A percentile compares a stretch with the other conserved stretches of the same genome.
Conservation (phyloP, 2,797 vertebrate genomes). For the Spondyliosoma cantharus region DNA sequence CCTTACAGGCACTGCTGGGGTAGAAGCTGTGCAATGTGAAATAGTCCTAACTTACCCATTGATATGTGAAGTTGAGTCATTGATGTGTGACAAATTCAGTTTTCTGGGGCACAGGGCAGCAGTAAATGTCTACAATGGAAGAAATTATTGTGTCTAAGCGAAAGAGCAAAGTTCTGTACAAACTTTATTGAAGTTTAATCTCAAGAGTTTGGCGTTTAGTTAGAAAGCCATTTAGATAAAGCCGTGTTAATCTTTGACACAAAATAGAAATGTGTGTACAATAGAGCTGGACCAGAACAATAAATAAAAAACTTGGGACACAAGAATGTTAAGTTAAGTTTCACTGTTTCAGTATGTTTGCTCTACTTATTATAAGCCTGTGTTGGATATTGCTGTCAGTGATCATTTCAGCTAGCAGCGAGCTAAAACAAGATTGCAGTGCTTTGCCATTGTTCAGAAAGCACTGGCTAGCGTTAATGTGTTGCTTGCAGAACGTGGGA, state of each 20-base stretch:
- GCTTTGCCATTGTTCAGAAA: no score
- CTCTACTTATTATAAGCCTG: no score
- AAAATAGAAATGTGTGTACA: neutral
- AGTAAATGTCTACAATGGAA: constrained; percentile 43
- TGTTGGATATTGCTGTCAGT: no score
- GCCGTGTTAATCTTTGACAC: neutral
- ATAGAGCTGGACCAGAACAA: neutral
- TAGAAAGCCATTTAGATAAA: constrained; percentile 5
- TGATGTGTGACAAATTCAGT: constrained; percentile 50
- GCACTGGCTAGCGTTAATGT: no score
- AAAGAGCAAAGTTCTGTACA: constrained; percentile 34
- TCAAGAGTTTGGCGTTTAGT: neutral
- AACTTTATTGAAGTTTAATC: constrained; percentile 34
- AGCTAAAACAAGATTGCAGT: no score
- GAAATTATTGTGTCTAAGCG: constrained; percentile 44
- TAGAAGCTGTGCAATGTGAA: constrained; percentile 42
- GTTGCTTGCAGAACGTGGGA: no score
- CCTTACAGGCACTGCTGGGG: constrained; percentile 20
- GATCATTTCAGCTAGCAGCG: no score
- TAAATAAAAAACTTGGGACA: neutral
- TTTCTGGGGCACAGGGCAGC: constrained; percentile 51
- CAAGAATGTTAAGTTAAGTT: neutral
- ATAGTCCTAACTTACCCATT: constrained; percentile 39
- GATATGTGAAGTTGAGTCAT: constrained; percentile 42
- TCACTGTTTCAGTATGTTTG: no score